phyloP scores from a whole-genome alignment of 1,140 invertebrate genomes.

The Euglossa dilemma region DNA sequence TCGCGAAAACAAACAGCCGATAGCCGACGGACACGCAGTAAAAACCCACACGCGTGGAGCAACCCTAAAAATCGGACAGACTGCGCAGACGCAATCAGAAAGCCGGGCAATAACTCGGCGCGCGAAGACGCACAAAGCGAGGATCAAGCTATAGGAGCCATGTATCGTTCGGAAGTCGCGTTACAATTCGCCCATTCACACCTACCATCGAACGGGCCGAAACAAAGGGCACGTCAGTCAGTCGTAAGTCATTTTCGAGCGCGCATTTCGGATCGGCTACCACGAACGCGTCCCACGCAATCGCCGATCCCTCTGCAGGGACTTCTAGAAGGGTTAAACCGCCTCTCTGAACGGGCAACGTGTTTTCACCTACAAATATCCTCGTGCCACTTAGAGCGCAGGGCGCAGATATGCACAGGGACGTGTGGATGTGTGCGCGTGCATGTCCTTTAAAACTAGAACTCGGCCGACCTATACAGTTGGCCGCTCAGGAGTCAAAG shows the following conservation, averaged over 20 bases:
- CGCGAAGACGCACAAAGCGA: background rate
- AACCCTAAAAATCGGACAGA: background rate
- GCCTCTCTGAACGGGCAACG: slow-evolving; percentile 1
- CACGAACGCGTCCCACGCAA: slow-evolving; percentile 34
- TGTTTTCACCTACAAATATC: slow-evolving; percentile 34
- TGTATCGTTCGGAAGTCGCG: slow-evolving; percentile 25
- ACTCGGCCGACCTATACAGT: slow-evolving; percentile 63
- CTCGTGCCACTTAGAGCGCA: slow-evolving; percentile 30
- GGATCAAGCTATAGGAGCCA: background rate
- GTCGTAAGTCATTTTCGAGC: slow-evolving; percentile 27
- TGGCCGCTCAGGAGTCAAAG: slow-evolving; percentile 53
- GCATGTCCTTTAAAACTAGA: slow-evolving; percentile 65
- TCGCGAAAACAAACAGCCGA: too few relatives aligned
- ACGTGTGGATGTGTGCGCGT: background rate
- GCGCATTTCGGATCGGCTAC: slow-evolving; percentile 25
- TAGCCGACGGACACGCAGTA: too few relatives aligned
- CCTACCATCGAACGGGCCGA: slow-evolving; percentile 4
- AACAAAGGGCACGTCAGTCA: slow-evolving; percentile 18
- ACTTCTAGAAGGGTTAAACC: slow-evolving; percentile 31
- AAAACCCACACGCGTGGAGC: background rate
- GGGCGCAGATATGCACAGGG: background rate
- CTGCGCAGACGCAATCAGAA: background rate
- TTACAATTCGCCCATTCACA: slow-evolving; percentile 28
- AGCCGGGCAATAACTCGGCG: background rate
- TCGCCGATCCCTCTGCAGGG: background rate